These are phyloP conservation scores for Seira sanloemensis DNA, from an alignment of 2,888 invertebrate genomes.

Conservation along the genomic window DNA sequence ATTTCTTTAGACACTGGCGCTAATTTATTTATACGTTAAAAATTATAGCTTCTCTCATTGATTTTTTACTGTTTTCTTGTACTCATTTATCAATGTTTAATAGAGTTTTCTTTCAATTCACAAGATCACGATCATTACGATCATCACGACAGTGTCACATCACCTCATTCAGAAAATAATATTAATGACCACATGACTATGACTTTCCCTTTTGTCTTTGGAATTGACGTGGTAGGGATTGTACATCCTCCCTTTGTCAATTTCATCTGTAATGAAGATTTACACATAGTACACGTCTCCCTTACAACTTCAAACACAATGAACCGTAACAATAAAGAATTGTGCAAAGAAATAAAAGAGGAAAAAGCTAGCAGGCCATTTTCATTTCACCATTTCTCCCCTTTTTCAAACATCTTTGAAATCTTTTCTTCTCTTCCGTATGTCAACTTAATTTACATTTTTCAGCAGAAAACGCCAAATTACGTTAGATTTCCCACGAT, in stretches of 20 bases:
- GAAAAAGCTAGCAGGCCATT: neutral
- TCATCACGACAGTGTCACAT: too few species aligned
- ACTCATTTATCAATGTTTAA: too few species aligned
- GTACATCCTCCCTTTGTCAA: neutral
- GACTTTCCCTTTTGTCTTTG: neutral
- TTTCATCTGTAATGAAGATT: neutral
- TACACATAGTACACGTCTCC: neutral
- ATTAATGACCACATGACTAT: neutral
- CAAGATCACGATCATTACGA: too few species aligned
- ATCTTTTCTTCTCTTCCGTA: neutral
- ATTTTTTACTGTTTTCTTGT: too few species aligned
- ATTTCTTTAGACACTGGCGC: too few species aligned
- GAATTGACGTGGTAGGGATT: too few species aligned
- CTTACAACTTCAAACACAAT: neutral
- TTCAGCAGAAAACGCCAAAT: slow-evolving; percentile 30
- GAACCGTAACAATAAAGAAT: neutral
- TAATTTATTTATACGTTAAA: too few species aligned
- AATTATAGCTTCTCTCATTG: too few species aligned
- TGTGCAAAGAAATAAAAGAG: neutral
- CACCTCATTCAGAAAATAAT: too few species aligned
- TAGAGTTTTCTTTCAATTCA: too few species aligned
- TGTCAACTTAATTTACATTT: slow-evolving; percentile 56
- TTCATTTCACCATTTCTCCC: too few species aligned
- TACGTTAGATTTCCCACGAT: slow-evolving; percentile 25
- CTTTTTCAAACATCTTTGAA: neutral